Evolutionary conservation across 2,888 invertebrate species (phyloP).

Genomic region (Synergus itoensis): DNA sequence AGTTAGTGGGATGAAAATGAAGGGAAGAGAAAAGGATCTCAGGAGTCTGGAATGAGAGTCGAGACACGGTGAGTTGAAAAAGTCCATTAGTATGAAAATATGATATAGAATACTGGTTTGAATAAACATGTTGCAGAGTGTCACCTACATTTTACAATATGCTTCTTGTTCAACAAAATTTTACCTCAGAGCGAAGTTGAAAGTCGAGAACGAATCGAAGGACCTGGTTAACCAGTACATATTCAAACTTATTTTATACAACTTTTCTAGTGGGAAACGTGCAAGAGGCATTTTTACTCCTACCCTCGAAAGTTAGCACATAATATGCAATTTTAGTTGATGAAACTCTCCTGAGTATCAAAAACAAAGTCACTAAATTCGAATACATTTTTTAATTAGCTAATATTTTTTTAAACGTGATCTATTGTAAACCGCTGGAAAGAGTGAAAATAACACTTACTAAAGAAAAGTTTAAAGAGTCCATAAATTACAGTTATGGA

Average conservation of each 20-base stretch:
- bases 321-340: conserved; percentile 13
- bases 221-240: conserved; percentile 47
- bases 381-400: neutral
- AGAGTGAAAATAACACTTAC: too few species aligned
- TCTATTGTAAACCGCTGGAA: too few species aligned
- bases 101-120: conserved; percentile 66
- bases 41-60: conserved; percentile 24
- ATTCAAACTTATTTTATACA: conserved; percentile 73
- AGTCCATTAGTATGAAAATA: conserved; percentile 75
- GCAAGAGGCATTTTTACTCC: conserved; percentile 38
- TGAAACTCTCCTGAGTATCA: neutral
- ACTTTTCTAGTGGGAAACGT: conserved; percentile 63
- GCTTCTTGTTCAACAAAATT: conserved; percentile 34
- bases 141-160: conserved; percentile 39
- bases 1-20: conserved; percentile 6
- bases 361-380: neutral
- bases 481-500: neutral
- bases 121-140: conserved; percentile 66
- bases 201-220: conserved; percentile 38
- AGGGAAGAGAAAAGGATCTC: conserved; percentile 11
- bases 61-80: conserved; percentile 59
- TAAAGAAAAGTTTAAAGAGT: neutral
- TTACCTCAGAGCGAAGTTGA: neutral
- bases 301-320: conserved; percentile 18
- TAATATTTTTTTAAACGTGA: neutral